phyloP scores from a whole-genome alignment of 2,888 invertebrate genomes.

The Pandemis heparana region DNA sequence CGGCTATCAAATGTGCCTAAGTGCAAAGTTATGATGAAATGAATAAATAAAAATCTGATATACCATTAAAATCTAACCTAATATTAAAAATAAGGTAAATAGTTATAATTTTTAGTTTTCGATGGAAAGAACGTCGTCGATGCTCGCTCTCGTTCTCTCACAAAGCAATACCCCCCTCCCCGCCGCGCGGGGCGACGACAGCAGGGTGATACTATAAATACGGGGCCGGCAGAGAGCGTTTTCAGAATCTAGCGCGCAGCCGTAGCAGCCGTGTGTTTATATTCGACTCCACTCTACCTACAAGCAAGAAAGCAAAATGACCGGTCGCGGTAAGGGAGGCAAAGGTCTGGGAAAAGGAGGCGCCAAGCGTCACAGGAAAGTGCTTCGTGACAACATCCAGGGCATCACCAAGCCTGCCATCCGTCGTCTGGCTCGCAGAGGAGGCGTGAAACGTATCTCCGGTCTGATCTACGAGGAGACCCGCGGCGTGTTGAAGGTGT shows the following conservation, averaged over 20 bases:
- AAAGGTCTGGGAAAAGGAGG: slow-evolving; percentile 93
- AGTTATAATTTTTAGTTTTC: too few species aligned
- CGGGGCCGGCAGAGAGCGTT: neutral
- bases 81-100: too few species aligned
- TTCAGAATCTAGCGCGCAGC: neutral
- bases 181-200: neutral
- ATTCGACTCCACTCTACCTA: neutral
- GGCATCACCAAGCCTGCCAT: slow-evolving; percentile 93
- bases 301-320: slow-evolving; percentile 80
- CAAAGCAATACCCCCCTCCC: neutral
- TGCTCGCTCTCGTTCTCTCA: neutral
- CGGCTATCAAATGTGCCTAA: too few species aligned
- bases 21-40: too few species aligned
- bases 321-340: slow-evolving; percentile 92
- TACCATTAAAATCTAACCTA: too few species aligned
- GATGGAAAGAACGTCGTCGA: neutral
- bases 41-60: too few species aligned
- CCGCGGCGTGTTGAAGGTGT: slow-evolving; percentile 92
- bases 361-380: slow-evolving; percentile 93
- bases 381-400: slow-evolving; percentile 91
- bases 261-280: neutral
- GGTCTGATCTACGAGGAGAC: slow-evolving; percentile 93
- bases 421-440: slow-evolving; percentile 89
- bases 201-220: neutral
- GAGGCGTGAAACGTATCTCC: slow-evolving; percentile 90